These are phyloP conservation scores for Dicranocentrus wangi DNA, from an alignment of 2,888 invertebrate genomes.

Conservation along the genomic window DNA sequence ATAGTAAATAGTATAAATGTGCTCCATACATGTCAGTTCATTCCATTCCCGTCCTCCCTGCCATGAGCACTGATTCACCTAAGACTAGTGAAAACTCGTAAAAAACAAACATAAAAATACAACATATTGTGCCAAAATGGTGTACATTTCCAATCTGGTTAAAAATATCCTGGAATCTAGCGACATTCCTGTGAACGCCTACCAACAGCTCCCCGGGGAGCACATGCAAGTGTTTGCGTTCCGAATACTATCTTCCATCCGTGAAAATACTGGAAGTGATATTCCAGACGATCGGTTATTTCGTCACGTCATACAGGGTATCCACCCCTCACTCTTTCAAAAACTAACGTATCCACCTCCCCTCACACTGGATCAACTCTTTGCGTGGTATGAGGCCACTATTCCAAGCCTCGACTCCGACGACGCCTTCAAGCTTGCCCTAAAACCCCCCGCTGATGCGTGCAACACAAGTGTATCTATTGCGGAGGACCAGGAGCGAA, in stretches of 20 bases:
- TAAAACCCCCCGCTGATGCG: too few relatives aligned
- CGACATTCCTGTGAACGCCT: neutral
- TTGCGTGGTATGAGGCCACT: slow-evolving; percentile 5
- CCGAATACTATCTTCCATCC: neutral
- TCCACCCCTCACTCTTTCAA: neutral
- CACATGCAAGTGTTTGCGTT: slow-evolving; percentile 2
- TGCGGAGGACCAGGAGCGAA: neutral
- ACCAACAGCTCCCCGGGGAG: neutral
- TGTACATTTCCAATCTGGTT: neutral
- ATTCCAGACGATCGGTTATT: neutral
- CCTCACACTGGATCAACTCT: neutral
- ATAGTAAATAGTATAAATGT: too few relatives aligned
- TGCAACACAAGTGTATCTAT: neutral
- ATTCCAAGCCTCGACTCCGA: neutral
- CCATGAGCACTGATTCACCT: neutral
- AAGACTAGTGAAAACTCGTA: too few relatives aligned
- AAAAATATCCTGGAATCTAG: slow-evolving; percentile 8
- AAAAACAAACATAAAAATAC: too few relatives aligned
- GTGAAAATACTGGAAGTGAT: neutral
- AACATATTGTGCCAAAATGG: neutral
- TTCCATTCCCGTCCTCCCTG: neutral
- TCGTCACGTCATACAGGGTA: neutral
- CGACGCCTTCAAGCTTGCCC: neutral
- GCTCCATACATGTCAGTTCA: too few relatives aligned
- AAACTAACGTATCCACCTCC: neutral